Evolutionary conservation across 1,140 invertebrate species (phyloP).

Genomic region (Magallana angulata): DNA sequence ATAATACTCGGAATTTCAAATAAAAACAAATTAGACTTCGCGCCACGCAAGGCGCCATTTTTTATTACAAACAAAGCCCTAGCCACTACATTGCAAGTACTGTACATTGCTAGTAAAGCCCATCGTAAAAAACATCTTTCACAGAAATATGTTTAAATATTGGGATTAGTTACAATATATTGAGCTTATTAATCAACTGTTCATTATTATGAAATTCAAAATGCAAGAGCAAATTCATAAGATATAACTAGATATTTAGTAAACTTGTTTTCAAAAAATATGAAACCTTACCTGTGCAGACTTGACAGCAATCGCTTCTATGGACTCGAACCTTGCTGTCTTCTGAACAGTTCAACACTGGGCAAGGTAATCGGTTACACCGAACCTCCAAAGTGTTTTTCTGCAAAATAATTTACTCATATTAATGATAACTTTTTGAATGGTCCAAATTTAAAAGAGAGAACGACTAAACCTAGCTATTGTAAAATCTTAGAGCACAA

Average conservation of each 20-base stretch:
- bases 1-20: background rate
- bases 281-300: slow-evolving; percentile 2
- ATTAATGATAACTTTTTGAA: background rate
- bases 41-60: background rate
- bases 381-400: background rate
- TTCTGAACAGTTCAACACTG: slow-evolving; percentile 1
- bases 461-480: background rate
- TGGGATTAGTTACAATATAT: too few species aligned
- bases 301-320: slow-evolving; percentile 27
- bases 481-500: too few species aligned
- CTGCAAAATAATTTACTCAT: background rate
- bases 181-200: too few species aligned
- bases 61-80: too few species aligned
- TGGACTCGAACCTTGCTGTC: background rate
- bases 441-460: background rate
- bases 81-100: too few species aligned
- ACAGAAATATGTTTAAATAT: too few species aligned
- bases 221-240: too few species aligned
- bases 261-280: too few species aligned
- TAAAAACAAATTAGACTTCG: background rate
- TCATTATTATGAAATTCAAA: too few species aligned
- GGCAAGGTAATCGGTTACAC: slow-evolving; percentile 18
- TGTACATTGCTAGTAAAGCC: too few species aligned
- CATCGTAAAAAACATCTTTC: too few species aligned
- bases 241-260: too few species aligned